Percentiles rank a stretch among this genome's conserved stretches.
phyloP scores from a whole-genome alignment of 2,888 invertebrate genomes.

The Norana najaformis region DNA sequence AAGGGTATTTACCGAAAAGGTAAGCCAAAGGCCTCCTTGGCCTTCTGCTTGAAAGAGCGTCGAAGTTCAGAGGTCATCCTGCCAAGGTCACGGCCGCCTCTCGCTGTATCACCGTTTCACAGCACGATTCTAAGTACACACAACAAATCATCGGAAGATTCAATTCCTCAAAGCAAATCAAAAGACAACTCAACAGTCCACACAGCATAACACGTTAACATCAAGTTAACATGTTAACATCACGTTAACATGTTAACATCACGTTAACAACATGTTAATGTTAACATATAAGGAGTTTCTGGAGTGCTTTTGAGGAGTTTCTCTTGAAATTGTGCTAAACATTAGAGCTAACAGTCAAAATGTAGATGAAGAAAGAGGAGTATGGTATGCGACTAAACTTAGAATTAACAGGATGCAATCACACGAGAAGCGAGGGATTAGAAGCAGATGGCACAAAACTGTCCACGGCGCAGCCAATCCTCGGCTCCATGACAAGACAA shows the following conservation, averaged over 20 bases:
- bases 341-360: neutral
- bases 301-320: too few relatives aligned
- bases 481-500: too few relatives aligned
- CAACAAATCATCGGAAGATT: neutral
- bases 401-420: too few relatives aligned
- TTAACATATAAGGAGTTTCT: too few relatives aligned
- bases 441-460: too few relatives aligned
- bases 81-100: neutral
- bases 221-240: too few relatives aligned
- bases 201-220: too few relatives aligned
- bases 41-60: conserved; percentile 38
- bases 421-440: too few relatives aligned
- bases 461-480: too few relatives aligned
- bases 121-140: neutral
- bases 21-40: conserved; percentile 37
- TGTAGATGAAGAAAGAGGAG: neutral
- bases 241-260: too few relatives aligned
- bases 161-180: neutral
- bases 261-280: too few relatives aligned
- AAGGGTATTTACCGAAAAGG: conserved; percentile 33
- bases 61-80: conserved; percentile 33
- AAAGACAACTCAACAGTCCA: neutral
- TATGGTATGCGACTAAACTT: too few relatives aligned
- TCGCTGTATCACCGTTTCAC: neutral
- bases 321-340: neutral